phyloP scores from a whole-genome alignment of 2,113 vertebrate genomes.

The Todiramphus saurophagus region DNA sequence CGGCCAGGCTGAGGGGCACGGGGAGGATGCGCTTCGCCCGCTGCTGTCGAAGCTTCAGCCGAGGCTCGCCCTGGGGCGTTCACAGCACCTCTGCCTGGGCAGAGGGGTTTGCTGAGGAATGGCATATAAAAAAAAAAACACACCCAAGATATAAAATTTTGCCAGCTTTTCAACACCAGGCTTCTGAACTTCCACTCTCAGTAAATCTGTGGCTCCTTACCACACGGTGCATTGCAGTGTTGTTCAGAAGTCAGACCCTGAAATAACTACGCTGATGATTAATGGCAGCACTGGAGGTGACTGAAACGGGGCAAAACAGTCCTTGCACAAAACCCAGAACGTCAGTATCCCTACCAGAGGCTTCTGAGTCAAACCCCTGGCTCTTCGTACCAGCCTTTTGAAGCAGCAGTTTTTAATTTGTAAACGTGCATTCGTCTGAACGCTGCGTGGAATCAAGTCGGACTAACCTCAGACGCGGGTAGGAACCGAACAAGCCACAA shows the following conservation, averaged over 20 bases:
- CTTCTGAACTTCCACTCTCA: background rate
- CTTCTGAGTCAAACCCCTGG: background rate
- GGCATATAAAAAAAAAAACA: background rate
- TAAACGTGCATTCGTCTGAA: background rate
- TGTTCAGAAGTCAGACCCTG: background rate
- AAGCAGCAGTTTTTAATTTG: background rate
- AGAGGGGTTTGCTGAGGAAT: background rate
- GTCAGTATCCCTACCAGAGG: background rate
- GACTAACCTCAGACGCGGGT: background rate
- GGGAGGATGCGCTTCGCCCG: background rate
- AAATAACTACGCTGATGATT: background rate
- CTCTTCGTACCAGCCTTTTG: background rate
- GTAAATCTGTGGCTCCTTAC: background rate
- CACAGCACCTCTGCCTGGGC: background rate
- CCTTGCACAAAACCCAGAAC: background rate
- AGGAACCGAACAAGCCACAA: background rate
- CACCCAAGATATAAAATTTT: background rate
- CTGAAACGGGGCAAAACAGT: background rate
- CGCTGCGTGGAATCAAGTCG: background rate
- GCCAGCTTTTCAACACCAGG: background rate
- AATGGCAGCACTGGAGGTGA: background rate
- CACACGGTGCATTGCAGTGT: background rate
- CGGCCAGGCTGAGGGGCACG: rapidly evolving
- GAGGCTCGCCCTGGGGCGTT: rapidly evolving
- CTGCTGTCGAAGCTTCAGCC: background rate